Percentiles rank a stretch among this genome's conserved stretches.
Conservation (phyloP, 2,113 vertebrate genomes). For the Sander vitreus region DNA sequence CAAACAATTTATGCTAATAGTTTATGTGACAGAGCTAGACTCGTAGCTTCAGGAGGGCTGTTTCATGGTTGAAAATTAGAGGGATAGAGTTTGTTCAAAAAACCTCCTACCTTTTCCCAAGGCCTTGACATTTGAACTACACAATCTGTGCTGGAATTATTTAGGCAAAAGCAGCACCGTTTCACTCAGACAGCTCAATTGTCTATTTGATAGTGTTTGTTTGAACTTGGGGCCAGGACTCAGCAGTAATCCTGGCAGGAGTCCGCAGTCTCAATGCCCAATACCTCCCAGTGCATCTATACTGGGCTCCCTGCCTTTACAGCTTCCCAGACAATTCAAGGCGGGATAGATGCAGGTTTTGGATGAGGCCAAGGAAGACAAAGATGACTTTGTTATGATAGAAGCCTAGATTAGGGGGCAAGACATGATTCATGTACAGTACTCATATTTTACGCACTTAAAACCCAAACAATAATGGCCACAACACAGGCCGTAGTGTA, state of each 20-base stretch:
- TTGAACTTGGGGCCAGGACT: conserved; percentile 58
- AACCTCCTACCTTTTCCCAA: conserved; percentile 30
- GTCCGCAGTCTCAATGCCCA: conserved; percentile 47
- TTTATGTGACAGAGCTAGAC: conserved; percentile 25
- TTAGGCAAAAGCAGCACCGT: conserved; percentile 17
- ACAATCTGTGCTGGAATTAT: conserved; percentile 35
- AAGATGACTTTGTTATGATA: conserved; percentile 30
- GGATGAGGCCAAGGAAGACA: conserved; percentile 20
- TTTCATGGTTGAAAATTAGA: conserved; percentile 40
- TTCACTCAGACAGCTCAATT: conserved; percentile 46
- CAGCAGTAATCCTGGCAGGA: conserved; percentile 68
- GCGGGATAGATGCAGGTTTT: conserved; percentile 36
- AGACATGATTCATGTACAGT: background rate
- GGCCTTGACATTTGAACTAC: conserved; percentile 23
- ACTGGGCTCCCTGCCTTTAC: conserved; percentile 57
- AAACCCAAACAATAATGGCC: background rate
- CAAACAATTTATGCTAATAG: conserved; percentile 37
- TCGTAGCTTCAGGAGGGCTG: conserved; percentile 9
- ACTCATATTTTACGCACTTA: background rate
- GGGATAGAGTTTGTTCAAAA: background rate
- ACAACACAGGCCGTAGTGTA: background rate
- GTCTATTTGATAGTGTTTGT: conserved; percentile 51
- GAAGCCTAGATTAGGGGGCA: background rate
- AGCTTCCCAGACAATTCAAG: conserved; percentile 33
- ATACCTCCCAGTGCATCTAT: conserved; percentile 53